Conservation (phyloP, 2,888 invertebrate genomes). For the Phyllotreta cruciferae region DNA sequence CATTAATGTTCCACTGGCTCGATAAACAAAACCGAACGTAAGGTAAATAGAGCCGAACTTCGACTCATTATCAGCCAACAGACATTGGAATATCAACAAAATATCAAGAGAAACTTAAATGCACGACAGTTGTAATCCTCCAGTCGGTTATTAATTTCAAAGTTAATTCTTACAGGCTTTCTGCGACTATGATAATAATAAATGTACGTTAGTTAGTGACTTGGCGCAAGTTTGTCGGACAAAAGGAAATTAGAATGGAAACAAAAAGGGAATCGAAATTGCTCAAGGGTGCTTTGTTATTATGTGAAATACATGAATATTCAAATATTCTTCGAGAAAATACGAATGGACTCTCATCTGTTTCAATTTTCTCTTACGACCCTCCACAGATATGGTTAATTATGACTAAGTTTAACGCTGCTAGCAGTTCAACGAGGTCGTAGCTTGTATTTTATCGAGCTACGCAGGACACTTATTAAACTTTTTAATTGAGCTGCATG, state of each 20-base stretch:
- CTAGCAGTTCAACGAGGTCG: constrained; percentile 2
- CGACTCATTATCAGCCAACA: constrained; percentile 7
- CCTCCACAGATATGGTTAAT: constrained; percentile 18
- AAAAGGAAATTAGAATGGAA: constrained; percentile 36
- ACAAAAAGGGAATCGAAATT: constrained; percentile 41
- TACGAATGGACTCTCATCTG: constrained; percentile 40
- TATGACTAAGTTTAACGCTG: constrained; percentile 10
- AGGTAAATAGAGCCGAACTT: too few relatives aligned
- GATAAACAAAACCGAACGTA: too few relatives aligned
- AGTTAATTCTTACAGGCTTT: constrained; percentile 38
- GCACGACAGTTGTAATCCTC: constrained; percentile 32
- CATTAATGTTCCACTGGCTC: too few relatives aligned
- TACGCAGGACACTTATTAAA: constrained; percentile 9
- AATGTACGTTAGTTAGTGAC: constrained; percentile 42
- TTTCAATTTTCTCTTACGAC: constrained; percentile 36
- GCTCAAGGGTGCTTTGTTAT: constrained; percentile 39
- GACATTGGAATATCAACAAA: constrained; percentile 17
- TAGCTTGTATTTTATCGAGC: constrained; percentile 2
- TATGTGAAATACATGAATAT: constrained; percentile 40
- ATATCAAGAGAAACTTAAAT: constrained; percentile 11
- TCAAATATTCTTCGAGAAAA: constrained; percentile 39
- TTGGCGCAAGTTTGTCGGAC: constrained; percentile 37
- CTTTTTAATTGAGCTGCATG: not conserved
- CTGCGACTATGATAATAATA: constrained; percentile 42
- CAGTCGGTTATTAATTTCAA: constrained; percentile 38